Evolutionary conservation across 1,140 invertebrate species (phyloP).

Genomic region (Capitella teleta): DNA sequence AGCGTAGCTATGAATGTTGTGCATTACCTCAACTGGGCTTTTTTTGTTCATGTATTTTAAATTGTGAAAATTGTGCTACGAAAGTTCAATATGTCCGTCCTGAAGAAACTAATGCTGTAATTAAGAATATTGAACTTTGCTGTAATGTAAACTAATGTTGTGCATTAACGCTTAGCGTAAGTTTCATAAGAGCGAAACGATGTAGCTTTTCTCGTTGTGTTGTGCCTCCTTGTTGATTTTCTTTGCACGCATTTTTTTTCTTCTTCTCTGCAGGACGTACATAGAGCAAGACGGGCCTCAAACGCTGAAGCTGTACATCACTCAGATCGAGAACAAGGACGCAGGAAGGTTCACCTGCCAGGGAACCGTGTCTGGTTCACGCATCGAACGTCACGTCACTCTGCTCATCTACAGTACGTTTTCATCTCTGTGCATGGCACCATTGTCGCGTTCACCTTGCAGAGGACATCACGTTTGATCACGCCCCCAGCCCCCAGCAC

Average conservation of each 20-base stretch:
- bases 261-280: conserved; percentile 3
- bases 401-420: neutral
- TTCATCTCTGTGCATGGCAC: neutral
- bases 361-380: neutral
- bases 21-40: too few species aligned
- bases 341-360: conserved; percentile 9
- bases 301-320: conserved; percentile 11
- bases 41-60: too few species aligned
- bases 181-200: too few species aligned
- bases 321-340: conserved; percentile 9
- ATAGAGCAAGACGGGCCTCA: conserved; percentile 2
- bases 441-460: neutral
- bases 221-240: neutral
- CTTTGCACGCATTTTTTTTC: neutral
- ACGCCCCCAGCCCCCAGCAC: conserved; percentile 4
- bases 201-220: neutral
- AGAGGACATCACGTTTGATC: conserved; percentile 14
- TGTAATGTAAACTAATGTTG: neutral
- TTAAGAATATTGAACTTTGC: neutral
- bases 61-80: too few species aligned
- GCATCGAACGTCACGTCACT: neutral
- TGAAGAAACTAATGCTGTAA: neutral
- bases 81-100: neutral
- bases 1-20: too few species aligned
- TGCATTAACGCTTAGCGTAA: too few species aligned